Evolutionary conservation across 2,797 vertebrate genomes (phyloP).

Genomic region (Poecilia wingei): DNA sequence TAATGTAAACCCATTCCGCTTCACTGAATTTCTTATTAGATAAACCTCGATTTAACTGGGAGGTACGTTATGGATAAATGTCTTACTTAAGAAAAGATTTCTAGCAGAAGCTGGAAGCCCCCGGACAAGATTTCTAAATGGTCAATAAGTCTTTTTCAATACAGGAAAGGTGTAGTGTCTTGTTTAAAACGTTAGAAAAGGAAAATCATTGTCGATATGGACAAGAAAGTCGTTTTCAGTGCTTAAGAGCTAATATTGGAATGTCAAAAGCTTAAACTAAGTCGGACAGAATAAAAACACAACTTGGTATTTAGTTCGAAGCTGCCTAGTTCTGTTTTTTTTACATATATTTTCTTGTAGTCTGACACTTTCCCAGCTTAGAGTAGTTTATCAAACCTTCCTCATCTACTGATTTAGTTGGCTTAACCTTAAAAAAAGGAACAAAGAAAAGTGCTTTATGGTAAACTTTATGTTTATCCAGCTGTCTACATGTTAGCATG

Average conservation of each 20-base stretch:
- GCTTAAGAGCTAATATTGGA: neutral
- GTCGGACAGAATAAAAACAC: neutral
- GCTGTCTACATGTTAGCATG: no score
- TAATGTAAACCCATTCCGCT: neutral
- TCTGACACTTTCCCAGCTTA: no score
- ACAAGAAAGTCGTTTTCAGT: neutral
- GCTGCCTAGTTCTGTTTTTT: no score
- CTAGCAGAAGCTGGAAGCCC: neutral
- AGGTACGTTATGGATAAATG: neutral
- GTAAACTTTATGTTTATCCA: no score
- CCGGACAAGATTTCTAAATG: neutral
- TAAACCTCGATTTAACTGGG: constrained; percentile 8
- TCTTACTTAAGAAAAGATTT: neutral
- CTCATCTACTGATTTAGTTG: no score
- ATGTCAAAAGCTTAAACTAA: neutral
- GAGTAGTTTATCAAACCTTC: no score
- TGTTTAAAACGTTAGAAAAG: neutral
- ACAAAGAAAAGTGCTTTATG: no score
- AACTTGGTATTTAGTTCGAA: neutral
- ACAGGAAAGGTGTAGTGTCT: neutral
- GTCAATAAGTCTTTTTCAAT: neutral
- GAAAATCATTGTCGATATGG: neutral
- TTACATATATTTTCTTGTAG: no score
- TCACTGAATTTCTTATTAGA: constrained; percentile 35
- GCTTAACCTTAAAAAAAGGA: no score